Evolutionary conservation across 2,797 vertebrate species (phyloP), one percentile per base, ranked within the genome.

Genomic region (Urocyon cinereoargenteus): DNA sequence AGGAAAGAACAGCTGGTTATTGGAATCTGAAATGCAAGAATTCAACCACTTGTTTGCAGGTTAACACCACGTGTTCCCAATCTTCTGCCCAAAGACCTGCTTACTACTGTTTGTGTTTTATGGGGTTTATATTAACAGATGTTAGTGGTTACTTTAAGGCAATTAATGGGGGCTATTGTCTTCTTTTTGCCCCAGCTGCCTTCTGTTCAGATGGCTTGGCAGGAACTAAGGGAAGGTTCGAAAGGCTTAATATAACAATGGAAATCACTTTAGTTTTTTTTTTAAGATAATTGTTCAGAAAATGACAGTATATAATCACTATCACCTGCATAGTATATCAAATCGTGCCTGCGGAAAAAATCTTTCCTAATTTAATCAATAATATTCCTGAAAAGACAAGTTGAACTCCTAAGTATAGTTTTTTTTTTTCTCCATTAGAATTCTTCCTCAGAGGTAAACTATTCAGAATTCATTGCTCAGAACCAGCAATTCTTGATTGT

Each of bases 381-480:
- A 55, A 77, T 49, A 89, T 88, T 22, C 14, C 36, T 90, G 53
- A 75, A 96, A 93, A 91, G 59, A 62, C 88, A 90, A 84, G 3
- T 28, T 22, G 70, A 91, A 2, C 18, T 94, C 49, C 72, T 16
- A 87, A 94, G 4, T 68, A 85, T 61, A 55, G 14, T 31, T n/a
- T 62, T 21, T 78, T 78, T 73, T 24, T 75, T 62, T 34, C 66
- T 91, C 36, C 22, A 34, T 91, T 4, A 72, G 34, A 72, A 82
- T 72, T 96, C 77, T 94, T 79, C 49, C 89, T 73, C 66, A 68
- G 55, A 75, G 18, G 13, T 49, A 49, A 66, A 95, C 83, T 93
- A 13, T 16, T 77, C 45, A 51, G 73, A 77, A 86, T 91, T 93
- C 19, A 70, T 31, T 75, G 18, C n/a, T 97, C 36, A 94, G 62